Base-by-base conservation (phyloP, 2,888 invertebrate species). In the Dynastes tityus region DNA sequence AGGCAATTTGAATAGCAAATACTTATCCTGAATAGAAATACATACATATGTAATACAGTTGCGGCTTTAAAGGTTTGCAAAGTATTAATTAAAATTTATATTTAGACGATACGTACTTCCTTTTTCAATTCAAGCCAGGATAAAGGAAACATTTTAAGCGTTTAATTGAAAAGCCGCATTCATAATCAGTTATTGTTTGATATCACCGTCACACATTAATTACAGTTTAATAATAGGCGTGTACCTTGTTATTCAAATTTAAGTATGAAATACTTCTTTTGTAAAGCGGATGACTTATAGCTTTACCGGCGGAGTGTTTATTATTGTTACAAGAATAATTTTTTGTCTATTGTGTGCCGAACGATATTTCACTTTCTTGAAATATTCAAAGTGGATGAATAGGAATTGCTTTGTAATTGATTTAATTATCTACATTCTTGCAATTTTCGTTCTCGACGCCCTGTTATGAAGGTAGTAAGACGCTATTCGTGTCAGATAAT, bases 231-330 rank as follows among this genome's bases (percentile, higher is more conserved):
- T 67, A 67, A 67, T 49, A 67, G 67, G 45, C 32, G 16, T 45
- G n/a, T 27, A 67, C 67, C 67, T 45, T 67, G 67, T 67, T 67
- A 67, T 67, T 67, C 67, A n/a, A 49, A 67, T 67, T 67, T 67
- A 27, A 67, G 67, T 67, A 49, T 67, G 67, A 45, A 67, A 67
- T 67, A 67, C 49, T 49, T 40, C 67, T 49, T 45, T 67, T 67
- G 67, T 67, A 45, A 45, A 9, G 49, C 49, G 67, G 67, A 67
- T 67, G 67, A 67, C 67, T 67, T 67, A 67, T 67, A 27, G 27
- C 49, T 49, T 45, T 27, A 67, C 67, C 9, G 67, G 27, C 45
- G 49, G 63, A 13, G 32, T 67, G 67, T 67, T 45, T 67, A 67
- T 13, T 67, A 67, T 67, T 67, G 49, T 45, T 49, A 49, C 40